Evolutionary conservation across 2,113 vertebrate species (phyloP).

Genomic region (Prunella fulvescens): DNA sequence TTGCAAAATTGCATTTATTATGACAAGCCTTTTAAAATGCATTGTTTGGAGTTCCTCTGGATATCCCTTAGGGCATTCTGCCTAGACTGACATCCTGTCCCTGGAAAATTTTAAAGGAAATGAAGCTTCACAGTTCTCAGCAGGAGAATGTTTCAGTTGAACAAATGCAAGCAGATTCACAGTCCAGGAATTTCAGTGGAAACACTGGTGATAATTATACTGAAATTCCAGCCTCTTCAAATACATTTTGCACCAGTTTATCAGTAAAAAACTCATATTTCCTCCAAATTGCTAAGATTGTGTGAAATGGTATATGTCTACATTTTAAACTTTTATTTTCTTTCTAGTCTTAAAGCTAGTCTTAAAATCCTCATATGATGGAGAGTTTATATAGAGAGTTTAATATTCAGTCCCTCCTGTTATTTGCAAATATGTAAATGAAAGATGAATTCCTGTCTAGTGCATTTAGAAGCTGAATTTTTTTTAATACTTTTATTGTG

Average conservation of each 20-base stretch:
- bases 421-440: background rate
- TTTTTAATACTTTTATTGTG: background rate
- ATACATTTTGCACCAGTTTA: background rate
- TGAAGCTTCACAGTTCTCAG: background rate
- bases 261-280: background rate
- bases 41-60: background rate
- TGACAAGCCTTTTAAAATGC: background rate
- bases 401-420: background rate
- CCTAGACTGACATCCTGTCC: background rate
- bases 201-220: background rate
- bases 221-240: background rate
- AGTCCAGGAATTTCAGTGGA: background rate
- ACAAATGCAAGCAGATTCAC: background rate
- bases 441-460: background rate
- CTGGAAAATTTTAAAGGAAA: conserved; percentile 17
- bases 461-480: background rate
- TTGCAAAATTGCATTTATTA: background rate
- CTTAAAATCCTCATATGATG: background rate
- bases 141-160: background rate
- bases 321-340: background rate
- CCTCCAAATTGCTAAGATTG: background rate
- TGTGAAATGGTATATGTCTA: background rate
- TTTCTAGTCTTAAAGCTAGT: background rate
- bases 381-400: background rate
- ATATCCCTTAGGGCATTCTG: background rate